Percentiles rank a stretch among this genome's conserved stretches.
phyloP scores from a whole-genome alignment of 2,888 invertebrate species.

The Rugalucina vietnamica region DNA sequence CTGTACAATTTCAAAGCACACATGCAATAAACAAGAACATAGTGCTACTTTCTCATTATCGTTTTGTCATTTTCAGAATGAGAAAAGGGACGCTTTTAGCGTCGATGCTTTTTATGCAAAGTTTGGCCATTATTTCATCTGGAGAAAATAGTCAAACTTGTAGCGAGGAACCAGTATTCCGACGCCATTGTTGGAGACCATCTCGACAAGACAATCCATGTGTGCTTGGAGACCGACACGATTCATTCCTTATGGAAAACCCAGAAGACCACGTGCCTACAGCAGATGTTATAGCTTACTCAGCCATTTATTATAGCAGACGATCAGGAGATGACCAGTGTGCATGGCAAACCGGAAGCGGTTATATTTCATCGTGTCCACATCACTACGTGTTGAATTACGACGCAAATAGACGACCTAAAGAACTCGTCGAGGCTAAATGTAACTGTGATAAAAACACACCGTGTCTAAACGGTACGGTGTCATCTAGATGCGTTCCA shows the following conservation, averaged over 20 bases:
- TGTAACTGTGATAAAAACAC: constrained; percentile 39
- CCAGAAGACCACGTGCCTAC: no score
- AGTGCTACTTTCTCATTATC: no score
- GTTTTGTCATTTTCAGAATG: no score
- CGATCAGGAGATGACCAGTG: neutral
- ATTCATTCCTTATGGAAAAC: neutral
- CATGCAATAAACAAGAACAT: no score
- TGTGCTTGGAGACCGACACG: neutral
- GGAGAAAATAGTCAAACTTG: no score
- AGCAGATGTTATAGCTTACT: neutral
- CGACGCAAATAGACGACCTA: constrained; percentile 40
- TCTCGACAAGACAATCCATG: neutral
- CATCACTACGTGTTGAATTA: constrained; percentile 49
- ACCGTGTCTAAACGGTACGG: constrained; percentile 22
- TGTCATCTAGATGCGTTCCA: constrained; percentile 35
- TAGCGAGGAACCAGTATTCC: no score
- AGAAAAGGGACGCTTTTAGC: no score
- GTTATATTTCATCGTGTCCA: constrained; percentile 33
- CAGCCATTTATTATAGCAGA: neutral
- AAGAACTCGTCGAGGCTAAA: constrained; percentile 39
- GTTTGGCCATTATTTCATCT: no score
- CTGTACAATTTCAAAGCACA: no score
- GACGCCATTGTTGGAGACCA: no score
- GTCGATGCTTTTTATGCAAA: no score
- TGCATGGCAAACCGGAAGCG: neutral